Base-by-base conservation (phyloP, 2,797 vertebrate genomes). In the Tragopan temminckii region DNA sequence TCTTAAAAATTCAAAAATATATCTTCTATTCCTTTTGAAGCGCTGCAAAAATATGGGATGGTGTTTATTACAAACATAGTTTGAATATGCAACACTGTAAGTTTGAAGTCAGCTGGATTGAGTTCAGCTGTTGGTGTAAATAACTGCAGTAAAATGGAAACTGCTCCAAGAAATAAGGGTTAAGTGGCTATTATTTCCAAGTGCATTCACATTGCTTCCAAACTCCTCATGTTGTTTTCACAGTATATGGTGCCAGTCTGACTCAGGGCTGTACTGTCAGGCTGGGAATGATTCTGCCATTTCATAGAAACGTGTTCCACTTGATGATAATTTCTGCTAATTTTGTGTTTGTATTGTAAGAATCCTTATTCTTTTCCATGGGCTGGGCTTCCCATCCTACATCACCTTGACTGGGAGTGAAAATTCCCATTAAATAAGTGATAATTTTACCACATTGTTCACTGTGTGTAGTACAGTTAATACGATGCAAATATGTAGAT, bases 11-110 rank as follows among this genome's bases (percentile, higher is more conserved):
- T 13, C 27, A 62, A 69, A 58, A 13, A 11, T 18, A 45, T 46
- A 43, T 43, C 42, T 68, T n/a, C 70, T 71, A 36, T 69, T 89
- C 23, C 5, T 45, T 89, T 88, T 63, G 38, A 92, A 83, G 52
- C 21, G 19, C 13, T 61, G 25, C 3, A 61, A 35, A 81, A 85
- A 55, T 14, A 19, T 3, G 13, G 29, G 11, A 16, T 35, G 29
- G 23, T 14, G 11, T 86, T 91, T 74, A 66, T 72, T 58, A 46
- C 67, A 90, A 92, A 36, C 24, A 13, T 2, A 1, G 21, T 86
- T 90, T 50, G 75, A 90, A 83, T 33, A 27, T 42, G 18, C 45
- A 66, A 5, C 10, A 4, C 67, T 59, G 0, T 13, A 69, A 29
- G 11, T 38, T 48, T 64, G 64, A 25, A 67, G 18, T 46, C 70